phyloP scores from a whole-genome alignment of 2,888 invertebrate genomes.

The Athalia cordata region DNA sequence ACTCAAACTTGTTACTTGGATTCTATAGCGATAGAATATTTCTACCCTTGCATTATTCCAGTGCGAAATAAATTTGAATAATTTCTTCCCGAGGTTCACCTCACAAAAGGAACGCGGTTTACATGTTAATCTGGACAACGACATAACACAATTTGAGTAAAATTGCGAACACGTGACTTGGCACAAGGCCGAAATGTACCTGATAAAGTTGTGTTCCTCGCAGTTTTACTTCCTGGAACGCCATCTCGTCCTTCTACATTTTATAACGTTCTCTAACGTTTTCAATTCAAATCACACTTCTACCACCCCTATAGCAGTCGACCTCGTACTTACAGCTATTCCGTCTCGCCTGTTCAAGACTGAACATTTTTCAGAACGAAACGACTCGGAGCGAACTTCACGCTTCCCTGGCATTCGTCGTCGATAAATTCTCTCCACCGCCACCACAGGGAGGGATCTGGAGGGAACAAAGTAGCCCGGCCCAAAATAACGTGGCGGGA shows the following conservation, averaged over 20 bases:
- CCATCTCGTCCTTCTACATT: slow-evolving; percentile 5
- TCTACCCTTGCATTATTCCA: no score
- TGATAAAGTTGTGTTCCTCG: slow-evolving; percentile 15
- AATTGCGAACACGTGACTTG: neutral
- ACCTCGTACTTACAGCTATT: neutral
- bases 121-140: neutral
- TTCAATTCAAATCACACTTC: slow-evolving; percentile 12
- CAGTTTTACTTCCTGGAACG: neutral
- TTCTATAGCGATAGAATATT: no score
- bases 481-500: neutral
- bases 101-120: neutral
- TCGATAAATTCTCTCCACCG: slow-evolving; percentile 22
- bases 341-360: slow-evolving; percentile 19
- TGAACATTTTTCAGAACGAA: slow-evolving; percentile 32
- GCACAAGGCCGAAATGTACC: neutral
- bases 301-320: neutral
- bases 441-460: neutral
- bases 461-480: neutral
- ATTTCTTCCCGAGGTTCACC: neutral
- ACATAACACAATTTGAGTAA: neutral
- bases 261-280: slow-evolving; percentile 1
- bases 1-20: no score
- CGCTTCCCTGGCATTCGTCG: neutral
- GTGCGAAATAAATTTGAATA: neutral
- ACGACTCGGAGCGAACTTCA: neutral